Evolutionary conservation across 2,888 invertebrate genomes (phyloP).

Genomic region (Acrocera orbiculus): DNA sequence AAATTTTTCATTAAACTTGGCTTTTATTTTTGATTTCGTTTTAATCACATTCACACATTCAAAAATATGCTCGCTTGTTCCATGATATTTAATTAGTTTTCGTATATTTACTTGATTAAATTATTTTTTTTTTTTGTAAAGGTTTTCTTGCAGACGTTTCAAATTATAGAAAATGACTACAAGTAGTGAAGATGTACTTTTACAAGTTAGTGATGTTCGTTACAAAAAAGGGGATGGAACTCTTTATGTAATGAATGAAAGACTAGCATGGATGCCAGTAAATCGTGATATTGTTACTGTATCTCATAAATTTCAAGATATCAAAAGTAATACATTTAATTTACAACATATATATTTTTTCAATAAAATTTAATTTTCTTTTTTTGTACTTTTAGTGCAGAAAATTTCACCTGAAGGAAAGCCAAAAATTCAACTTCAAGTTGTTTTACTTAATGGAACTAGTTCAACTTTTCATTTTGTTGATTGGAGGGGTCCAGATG

Average conservation of each 20-base stretch:
- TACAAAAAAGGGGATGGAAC: slow-evolving; percentile 95
- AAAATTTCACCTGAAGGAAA: slow-evolving; percentile 95
- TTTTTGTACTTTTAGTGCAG: slow-evolving; percentile 48
- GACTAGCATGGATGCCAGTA: slow-evolving; percentile 92
- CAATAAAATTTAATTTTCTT: background rate
- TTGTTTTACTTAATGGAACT: slow-evolving; percentile 82
- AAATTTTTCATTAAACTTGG: too few relatives aligned
- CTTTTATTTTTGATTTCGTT: too few relatives aligned
- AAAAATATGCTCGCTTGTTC: too few relatives aligned
- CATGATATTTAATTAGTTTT: too few relatives aligned
- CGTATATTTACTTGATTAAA: too few relatives aligned
- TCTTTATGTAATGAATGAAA: slow-evolving; percentile 82
- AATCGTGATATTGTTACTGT: slow-evolving; percentile 82
- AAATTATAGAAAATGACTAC: slow-evolving; percentile 54
- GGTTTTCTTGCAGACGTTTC: too few relatives aligned
- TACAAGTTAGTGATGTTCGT: slow-evolving; percentile 81
- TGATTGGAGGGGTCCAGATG: slow-evolving; percentile 63
- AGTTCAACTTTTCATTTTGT: slow-evolving; percentile 97
- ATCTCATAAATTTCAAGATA: slow-evolving; percentile 86
- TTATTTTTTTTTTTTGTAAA: too few relatives aligned
- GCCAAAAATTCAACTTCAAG: slow-evolving; percentile 93
- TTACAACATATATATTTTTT: too few relatives aligned
- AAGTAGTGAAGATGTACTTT: slow-evolving; percentile 84
- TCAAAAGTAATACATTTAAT: slow-evolving; percentile 56
- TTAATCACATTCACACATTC: too few relatives aligned